Conservation (phyloP, 2,888 invertebrate genomes). For the Dioctria rufipes region DNA sequence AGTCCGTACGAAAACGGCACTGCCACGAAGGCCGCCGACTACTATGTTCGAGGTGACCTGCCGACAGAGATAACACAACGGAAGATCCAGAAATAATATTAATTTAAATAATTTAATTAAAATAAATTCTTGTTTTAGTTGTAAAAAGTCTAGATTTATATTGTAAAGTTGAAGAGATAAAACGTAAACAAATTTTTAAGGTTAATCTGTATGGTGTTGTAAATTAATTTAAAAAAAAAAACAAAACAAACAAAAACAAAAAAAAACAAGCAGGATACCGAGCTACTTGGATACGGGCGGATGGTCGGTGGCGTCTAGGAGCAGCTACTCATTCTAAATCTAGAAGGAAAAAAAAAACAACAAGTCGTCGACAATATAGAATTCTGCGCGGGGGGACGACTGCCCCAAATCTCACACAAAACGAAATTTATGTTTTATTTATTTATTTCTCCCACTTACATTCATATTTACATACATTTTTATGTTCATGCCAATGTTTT, state of each 20-base stretch:
- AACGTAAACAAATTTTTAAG: slow-evolving; percentile 46
- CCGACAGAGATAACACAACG: slow-evolving; percentile 68
- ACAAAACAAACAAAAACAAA: too few species aligned
- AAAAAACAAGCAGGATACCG: slow-evolving; percentile 4
- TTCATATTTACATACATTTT: too few species aligned
- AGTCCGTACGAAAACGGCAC: slow-evolving; percentile 60
- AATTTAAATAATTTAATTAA: slow-evolving; percentile 50
- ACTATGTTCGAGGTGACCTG: slow-evolving; percentile 62
- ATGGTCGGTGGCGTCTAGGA: too few species aligned
- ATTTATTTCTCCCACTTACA: slow-evolving; percentile 32
- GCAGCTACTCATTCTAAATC: slow-evolving; percentile 17
- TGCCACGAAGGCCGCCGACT: slow-evolving; percentile 61
- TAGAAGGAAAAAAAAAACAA: slow-evolving; percentile 4
- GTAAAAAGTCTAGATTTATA: slow-evolving; percentile 58
- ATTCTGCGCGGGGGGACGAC: not conserved
- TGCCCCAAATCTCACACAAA: slow-evolving; percentile 12
- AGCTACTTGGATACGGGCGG: not conserved
- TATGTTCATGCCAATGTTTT: slow-evolving; percentile 48
- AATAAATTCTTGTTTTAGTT: slow-evolving; percentile 57
- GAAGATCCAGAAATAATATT: slow-evolving; percentile 71
- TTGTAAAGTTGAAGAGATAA: slow-evolving; percentile 58
- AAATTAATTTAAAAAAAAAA: slow-evolving; percentile 32
- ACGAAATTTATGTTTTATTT: slow-evolving; percentile 40
- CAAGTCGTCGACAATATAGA: slow-evolving; percentile 40
- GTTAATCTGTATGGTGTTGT: slow-evolving; percentile 45